Evolutionary conservation across 2,888 invertebrate species (phyloP).

Genomic region (Trichacis sp.): DNA sequence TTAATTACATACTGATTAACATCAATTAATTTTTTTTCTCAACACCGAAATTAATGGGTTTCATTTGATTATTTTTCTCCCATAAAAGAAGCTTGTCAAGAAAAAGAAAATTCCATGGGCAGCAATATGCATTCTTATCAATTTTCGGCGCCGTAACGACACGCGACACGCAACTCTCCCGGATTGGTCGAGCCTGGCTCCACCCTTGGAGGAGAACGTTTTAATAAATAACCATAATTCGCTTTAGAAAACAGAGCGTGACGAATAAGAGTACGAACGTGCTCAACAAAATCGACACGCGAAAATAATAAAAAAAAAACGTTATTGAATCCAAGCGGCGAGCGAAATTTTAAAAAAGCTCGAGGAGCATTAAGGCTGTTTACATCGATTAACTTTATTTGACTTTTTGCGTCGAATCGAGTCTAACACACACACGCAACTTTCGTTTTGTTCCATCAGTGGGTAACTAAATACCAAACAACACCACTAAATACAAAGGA

Average conservation of each 20-base stretch:
- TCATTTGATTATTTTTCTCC: constrained; percentile 10
- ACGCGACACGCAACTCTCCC: constrained; percentile 59
- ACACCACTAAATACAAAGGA: too few species aligned
- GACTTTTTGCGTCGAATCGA: too few species aligned
- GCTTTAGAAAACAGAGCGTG: constrained; percentile 23
- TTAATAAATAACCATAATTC: constrained; percentile 61
- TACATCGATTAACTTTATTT: too few species aligned
- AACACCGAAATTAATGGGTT: too few species aligned
- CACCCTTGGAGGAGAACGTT: constrained; percentile 62
- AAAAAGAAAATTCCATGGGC: constrained; percentile 39
- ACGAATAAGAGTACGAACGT: background rate
- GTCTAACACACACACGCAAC: too few species aligned
- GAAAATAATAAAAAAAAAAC: too few species aligned
- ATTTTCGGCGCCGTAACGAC: constrained; percentile 62
- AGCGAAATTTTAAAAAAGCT: background rate
- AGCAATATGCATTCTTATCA: constrained; percentile 63
- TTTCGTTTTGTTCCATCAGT: too few species aligned
- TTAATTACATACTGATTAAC: too few species aligned
- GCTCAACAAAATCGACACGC: background rate
- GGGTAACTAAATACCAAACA: too few species aligned
- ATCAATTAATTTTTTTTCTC: too few species aligned
- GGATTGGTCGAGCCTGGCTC: constrained; percentile 60
- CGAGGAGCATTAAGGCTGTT: background rate
- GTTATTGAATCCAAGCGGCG: background rate
- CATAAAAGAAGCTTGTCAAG: constrained; percentile 35